Conservation (phyloP, 2,797 vertebrate species). For the Eidolon dupreanum region DNA sequence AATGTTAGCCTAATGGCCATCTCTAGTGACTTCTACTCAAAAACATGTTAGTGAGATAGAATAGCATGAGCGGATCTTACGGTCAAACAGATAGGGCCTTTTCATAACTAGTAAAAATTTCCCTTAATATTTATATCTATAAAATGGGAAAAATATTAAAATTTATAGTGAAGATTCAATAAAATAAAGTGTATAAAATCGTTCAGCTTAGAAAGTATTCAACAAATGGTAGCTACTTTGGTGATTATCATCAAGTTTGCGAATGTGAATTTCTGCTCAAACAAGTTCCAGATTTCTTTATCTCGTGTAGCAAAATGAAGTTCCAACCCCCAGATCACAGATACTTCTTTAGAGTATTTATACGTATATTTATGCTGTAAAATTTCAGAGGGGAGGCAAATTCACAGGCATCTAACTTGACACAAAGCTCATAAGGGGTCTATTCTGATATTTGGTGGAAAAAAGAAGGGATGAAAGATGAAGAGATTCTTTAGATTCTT, state of each 20-base stretch:
- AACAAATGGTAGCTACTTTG: background rate
- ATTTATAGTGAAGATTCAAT: background rate
- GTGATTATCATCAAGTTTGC: background rate
- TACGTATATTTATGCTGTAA: background rate
- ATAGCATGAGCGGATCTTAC: background rate
- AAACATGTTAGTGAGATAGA: background rate
- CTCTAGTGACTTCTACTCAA: background rate
- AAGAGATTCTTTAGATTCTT: background rate
- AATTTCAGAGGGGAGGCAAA: background rate
- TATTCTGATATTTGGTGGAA: background rate
- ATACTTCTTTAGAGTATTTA: background rate
- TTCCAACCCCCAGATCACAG: background rate
- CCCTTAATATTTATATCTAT: background rate
- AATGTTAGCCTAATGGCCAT: background rate
- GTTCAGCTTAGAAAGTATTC: background rate
- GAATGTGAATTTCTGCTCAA: background rate
- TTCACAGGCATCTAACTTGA: background rate
- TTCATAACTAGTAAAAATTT: background rate
- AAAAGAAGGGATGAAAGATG: background rate
- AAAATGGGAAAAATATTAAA: background rate
- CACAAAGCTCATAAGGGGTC: background rate
- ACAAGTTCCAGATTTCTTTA: background rate
- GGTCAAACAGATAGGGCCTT: background rate
- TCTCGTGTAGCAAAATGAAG: background rate
- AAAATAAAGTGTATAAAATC: background rate